These are phyloP conservation scores for Sceloporus tristichus DNA, from an alignment of 2,113 vertebrate genomes.

Conservation along the genomic window DNA sequence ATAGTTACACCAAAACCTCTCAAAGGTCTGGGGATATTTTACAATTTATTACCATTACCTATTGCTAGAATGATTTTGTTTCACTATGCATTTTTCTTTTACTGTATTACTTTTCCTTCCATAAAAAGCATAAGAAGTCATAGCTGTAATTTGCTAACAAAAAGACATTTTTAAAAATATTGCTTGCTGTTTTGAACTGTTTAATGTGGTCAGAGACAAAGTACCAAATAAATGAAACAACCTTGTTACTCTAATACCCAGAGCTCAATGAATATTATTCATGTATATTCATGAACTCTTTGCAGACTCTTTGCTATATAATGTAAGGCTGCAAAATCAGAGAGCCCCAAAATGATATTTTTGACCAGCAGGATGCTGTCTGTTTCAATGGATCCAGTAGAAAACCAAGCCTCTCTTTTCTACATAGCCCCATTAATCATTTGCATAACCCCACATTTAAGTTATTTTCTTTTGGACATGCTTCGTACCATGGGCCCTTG, in stretches of 20 bases:
- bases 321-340: neutral
- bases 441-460: too few species aligned
- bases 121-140: neutral
- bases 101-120: too few species aligned
- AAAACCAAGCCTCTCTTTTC: too few species aligned
- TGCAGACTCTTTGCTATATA: neutral
- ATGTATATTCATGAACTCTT: neutral
- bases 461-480: too few species aligned
- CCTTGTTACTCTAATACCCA: rapidly evolving
- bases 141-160: neutral
- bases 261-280: neutral
- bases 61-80: neutral
- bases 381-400: too few species aligned
- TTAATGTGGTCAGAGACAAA: neutral
- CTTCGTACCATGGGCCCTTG: too few species aligned
- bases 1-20: neutral
- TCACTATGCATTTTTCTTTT: neutral
- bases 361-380: neutral
- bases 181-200: neutral
- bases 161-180: too few species aligned
- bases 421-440: too few species aligned
- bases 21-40: neutral
- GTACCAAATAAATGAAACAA: neutral
- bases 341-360: neutral
- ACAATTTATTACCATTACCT: neutral